These are phyloP conservation scores for Drosophila fungiperda DNA, from an alignment of 2,888 invertebrate genomes.

Conservation along the genomic window DNA sequence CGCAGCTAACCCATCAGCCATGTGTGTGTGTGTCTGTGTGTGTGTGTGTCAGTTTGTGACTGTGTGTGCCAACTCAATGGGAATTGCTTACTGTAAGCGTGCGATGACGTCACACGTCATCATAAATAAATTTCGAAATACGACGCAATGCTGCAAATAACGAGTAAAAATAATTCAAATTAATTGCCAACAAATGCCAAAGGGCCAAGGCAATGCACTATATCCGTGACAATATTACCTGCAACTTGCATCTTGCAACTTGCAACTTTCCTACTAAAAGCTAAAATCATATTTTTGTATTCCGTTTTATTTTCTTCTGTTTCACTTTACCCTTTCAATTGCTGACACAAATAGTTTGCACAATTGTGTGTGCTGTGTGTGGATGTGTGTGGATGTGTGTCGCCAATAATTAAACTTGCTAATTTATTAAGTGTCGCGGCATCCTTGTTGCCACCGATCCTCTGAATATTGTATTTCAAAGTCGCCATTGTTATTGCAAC, in stretches of 20 bases:
- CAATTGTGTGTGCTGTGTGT: constrained; percentile 20
- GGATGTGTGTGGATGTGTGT: constrained; percentile 24
- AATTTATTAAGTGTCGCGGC: constrained; percentile 58
- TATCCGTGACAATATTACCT: not conserved
- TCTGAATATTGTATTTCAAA: constrained; percentile 56
- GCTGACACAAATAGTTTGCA: constrained; percentile 56
- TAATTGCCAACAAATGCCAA: constrained; percentile 43
- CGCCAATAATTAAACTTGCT: constrained; percentile 72
- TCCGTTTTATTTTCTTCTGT: not conserved
- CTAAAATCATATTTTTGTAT: not conserved
- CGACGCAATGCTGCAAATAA: constrained; percentile 56
- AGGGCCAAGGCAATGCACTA: constrained; percentile 8
- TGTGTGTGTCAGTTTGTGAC: constrained; percentile 11
- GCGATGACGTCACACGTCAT: constrained; percentile 35
- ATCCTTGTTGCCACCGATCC: constrained; percentile 17
- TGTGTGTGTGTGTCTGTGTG: constrained; percentile 6
- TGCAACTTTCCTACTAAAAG: not conserved
- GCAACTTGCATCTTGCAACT: constrained; percentile 1
- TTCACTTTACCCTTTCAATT: constrained; percentile 5
- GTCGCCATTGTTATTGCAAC: constrained; percentile 60
- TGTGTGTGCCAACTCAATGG: constrained; percentile 47
- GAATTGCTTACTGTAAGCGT: constrained; percentile 44
- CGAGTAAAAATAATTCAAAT: constrained; percentile 47
- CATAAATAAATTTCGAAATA: constrained; percentile 42
- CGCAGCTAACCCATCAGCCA: constrained; percentile 33